Evolutionary conservation across 2,113 vertebrate genomes (phyloP).

Genomic region (Marmota flaviventris): DNA sequence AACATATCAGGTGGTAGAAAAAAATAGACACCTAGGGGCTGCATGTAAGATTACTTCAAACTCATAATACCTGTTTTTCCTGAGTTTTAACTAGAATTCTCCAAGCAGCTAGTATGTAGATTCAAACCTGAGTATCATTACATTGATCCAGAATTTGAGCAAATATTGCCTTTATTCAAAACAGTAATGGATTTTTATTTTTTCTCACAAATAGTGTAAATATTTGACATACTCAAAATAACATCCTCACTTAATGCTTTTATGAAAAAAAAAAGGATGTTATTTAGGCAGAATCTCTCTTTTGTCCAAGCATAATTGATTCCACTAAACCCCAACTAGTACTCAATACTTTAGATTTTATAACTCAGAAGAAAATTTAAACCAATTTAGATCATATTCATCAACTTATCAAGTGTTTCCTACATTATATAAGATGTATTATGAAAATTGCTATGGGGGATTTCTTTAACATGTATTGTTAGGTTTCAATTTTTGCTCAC

Average conservation of each 20-base stretch:
- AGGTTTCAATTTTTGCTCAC: not conserved
- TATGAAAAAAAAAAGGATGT: not conserved
- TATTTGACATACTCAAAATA: not conserved
- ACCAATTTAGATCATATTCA: not conserved
- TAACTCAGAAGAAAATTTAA: not conserved
- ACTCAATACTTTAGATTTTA: not conserved
- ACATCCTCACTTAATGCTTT: not conserved
- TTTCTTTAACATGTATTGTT: not conserved
- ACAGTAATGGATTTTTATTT: not conserved
- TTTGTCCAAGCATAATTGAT: not conserved
- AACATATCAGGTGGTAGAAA: not conserved
- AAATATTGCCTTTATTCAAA: conserved; percentile 36
- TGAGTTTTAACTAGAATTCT: not conserved
- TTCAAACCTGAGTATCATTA: not conserved
- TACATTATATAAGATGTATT: not conserved
- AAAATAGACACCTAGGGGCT: not conserved
- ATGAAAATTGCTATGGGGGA: not conserved
- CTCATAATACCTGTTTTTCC: not conserved
- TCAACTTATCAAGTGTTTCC: not conserved
- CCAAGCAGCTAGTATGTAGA: not conserved
- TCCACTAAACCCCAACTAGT: not conserved
- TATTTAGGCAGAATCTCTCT: not conserved
- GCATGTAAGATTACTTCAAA: not conserved
- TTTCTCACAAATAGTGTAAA: not conserved
- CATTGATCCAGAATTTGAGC: not conserved